Evolutionary conservation across 2,113 vertebrate genomes (phyloP), one percentile per base, ranked within the genome.

Genomic region (Spermophilus dauricus): DNA sequence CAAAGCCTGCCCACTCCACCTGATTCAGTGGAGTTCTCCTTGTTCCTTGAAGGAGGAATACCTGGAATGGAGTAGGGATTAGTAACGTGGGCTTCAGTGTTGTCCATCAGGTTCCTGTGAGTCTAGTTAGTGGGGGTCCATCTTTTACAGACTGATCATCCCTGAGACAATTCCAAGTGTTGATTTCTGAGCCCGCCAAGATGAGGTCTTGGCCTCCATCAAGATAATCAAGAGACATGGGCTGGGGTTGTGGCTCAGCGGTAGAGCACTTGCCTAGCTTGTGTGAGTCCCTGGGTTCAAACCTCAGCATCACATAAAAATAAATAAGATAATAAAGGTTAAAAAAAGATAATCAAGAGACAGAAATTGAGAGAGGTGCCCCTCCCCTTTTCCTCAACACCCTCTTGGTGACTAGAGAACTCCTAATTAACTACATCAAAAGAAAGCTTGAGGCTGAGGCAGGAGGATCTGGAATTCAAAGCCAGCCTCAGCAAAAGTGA

Each of bases 341-440:
- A 42, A 42, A 42, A 42, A 42, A 65, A 51, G 26, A 85, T 51
- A 20, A 89, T 75, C 16, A 5, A 61, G n/a, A 76, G 22, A 84
- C 30, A 65, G 42, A 78, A 28, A 48, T 48, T 28, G 6, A 88
- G 37, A 69, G 32, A 89, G 17, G 32, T 67, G 4, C 28, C 10
- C 30, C 69, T 14, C 45, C 28, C 1, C 37, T 12, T 85, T 26
- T 45, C 9, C 48, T 83, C 12, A 48, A n/a, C 48, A 48, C 32
- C 17, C 45, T 89, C 4, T 86, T 32, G 12, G 75, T 86, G 51
- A 70, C 77, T 63, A 73, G 1, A 91, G 6, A 58, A 87, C 17
- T 76, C 18, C 28, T 80, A 85, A 37, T 88, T 78, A 78, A 94
- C 56, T 96, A 37, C 58, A n/a, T 85, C 26, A 78, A 88, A 77